Evolutionary conservation across 2,888 invertebrate species (phyloP).

Genomic region (Dasypogon diadema): DNA sequence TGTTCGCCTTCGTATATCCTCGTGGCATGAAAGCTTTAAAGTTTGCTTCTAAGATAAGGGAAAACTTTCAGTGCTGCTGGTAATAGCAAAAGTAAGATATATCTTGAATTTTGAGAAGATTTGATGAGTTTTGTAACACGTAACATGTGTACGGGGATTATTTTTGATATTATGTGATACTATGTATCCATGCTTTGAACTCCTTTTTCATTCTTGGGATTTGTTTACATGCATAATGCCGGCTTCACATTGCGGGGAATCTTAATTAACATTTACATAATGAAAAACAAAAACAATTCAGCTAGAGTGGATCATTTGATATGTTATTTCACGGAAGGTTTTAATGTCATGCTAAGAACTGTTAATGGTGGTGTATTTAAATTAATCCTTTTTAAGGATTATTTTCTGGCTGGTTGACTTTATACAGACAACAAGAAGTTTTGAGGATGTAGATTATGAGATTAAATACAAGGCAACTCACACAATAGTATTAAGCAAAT

Average conservation of each 20-base stretch:
- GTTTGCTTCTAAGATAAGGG: conserved; percentile 22
- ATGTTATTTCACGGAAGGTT: not conserved
- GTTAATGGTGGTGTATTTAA: no score
- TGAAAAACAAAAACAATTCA: conserved; percentile 12
- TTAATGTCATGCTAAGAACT: no score
- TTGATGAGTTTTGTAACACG: conserved; percentile 39
- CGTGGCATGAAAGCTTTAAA: conserved; percentile 36
- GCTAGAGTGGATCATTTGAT: not conserved
- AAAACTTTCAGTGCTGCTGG: conserved; percentile 17
- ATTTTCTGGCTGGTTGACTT: no score
- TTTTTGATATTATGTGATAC: conserved; percentile 29
- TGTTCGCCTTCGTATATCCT: conserved; percentile 11
- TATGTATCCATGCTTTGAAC: not conserved
- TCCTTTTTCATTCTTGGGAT: not conserved
- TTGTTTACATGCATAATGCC: not conserved
- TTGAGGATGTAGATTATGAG: no score
- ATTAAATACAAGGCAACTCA: no score
- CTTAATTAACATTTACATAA: not conserved
- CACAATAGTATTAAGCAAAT: no score
- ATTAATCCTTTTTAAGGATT: no score
- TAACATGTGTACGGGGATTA: conserved; percentile 29
- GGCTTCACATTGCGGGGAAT: not conserved
- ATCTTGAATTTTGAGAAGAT: conserved; percentile 24
- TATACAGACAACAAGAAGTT: no score
- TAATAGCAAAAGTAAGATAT: not conserved